Conservation (phyloP, 2,888 invertebrate species). For the Limulus polyphemus region DNA sequence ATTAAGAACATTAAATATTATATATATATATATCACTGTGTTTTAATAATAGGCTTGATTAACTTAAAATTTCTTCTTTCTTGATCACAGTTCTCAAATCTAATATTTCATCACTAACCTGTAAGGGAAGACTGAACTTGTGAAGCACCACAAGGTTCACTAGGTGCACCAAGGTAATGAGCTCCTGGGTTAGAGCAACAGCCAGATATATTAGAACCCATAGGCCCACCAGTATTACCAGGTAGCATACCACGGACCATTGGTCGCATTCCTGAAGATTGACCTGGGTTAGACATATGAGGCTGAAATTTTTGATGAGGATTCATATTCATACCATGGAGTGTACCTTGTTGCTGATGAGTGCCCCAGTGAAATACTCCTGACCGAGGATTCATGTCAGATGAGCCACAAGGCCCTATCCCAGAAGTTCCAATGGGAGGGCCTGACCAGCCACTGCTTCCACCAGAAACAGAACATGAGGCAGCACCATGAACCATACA, state of each 20-base stretch:
- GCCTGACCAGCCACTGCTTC: constrained; percentile 9
- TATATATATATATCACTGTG: background rate
- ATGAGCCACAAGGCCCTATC: constrained; percentile 6
- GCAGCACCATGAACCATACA: constrained; percentile 20
- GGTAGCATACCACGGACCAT: too few relatives aligned
- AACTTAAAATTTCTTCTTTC: too few relatives aligned
- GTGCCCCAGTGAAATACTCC: too few relatives aligned
- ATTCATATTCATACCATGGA: background rate
- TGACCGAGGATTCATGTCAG: background rate
- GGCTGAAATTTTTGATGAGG: background rate
- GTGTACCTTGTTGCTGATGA: too few relatives aligned
- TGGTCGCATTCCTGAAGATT: too few relatives aligned
- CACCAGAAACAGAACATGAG: constrained; percentile 17
- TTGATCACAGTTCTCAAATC: background rate
- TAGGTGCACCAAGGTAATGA: background rate
- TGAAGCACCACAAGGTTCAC: too few relatives aligned
- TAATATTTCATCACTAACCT: background rate
- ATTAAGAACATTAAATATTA: background rate
- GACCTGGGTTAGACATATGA: too few relatives aligned
- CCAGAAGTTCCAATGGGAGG: constrained; percentile 7
- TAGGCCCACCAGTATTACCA: too few relatives aligned
- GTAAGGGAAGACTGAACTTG: background rate
- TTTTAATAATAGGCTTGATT: too few relatives aligned
- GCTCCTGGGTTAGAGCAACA: background rate
- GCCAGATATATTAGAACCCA: too few relatives aligned